phyloP scores from a whole-genome alignment of 2,888 invertebrate genomes.

The Dasypogon diadema region DNA sequence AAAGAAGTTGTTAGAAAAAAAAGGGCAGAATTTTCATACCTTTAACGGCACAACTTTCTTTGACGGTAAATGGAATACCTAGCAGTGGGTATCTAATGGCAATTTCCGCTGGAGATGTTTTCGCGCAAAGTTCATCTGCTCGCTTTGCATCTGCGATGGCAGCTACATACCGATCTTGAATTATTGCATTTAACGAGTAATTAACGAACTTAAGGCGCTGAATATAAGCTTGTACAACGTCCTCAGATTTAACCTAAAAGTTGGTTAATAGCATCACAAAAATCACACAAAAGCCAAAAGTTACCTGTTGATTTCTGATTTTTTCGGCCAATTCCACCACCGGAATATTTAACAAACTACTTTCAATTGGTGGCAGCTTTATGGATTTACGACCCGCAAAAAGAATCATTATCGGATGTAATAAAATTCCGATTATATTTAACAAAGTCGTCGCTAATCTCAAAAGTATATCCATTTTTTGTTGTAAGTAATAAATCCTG shows the following conservation, averaged over 20 bases:
- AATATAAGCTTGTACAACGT: conserved; percentile 74
- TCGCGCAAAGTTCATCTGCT: conserved; percentile 70
- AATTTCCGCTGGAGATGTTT: conserved; percentile 63
- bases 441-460: conserved; percentile 56
- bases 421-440: conserved; percentile 56
- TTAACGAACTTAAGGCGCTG: conserved; percentile 76
- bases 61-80: conserved; percentile 85
- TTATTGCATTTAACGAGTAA: conserved; percentile 77
- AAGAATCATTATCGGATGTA: conserved; percentile 55
- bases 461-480: conserved; percentile 58
- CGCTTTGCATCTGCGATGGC: conserved; percentile 76
- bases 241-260: conserved; percentile 73
- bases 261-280: too few relatives aligned
- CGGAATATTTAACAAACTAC: conserved; percentile 58
- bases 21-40: conserved; percentile 69
- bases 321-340: conserved; percentile 73
- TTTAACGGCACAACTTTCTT: conserved; percentile 81
- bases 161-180: conserved; percentile 74
- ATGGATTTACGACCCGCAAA: conserved; percentile 49
- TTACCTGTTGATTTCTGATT: conserved; percentile 68
- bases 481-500: not conserved
- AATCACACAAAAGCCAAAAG: too few relatives aligned
- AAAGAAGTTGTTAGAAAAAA: not conserved
- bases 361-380: conserved; percentile 56
- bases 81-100: conserved; percentile 75